Percentiles rank a stretch among this genome's conserved stretches.
phyloP scores from a whole-genome alignment of 2,888 invertebrate species.

The Icerya purchasi region DNA sequence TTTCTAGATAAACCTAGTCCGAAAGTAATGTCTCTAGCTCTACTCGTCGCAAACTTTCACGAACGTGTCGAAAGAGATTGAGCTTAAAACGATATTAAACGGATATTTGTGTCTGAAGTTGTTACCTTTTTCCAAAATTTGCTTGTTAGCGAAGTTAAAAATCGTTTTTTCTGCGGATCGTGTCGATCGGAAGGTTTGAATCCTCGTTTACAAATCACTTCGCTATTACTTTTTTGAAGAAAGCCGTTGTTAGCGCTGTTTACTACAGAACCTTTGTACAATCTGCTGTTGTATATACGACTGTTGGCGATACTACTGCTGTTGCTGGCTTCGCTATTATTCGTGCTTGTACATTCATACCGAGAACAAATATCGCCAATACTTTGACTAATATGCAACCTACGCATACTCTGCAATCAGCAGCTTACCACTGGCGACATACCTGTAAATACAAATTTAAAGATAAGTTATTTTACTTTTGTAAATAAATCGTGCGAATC shows the following conservation, averaged over 20 bases:
- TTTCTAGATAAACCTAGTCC: too few relatives aligned
- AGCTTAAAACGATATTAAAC: slow-evolving; percentile 39
- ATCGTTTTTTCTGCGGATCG: slow-evolving; percentile 58
- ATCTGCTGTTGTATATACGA: too few relatives aligned
- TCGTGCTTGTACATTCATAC: background rate
- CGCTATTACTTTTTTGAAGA: slow-evolving; percentile 26
- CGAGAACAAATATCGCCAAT: background rate
- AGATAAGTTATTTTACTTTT: too few relatives aligned
- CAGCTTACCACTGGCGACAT: too few relatives aligned
- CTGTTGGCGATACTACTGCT: background rate
- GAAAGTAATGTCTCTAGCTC: too few relatives aligned
- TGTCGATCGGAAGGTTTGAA: slow-evolving; percentile 69
- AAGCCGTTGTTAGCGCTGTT: slow-evolving; percentile 4
- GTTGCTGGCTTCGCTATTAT: background rate
- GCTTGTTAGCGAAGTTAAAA: slow-evolving; percentile 56
- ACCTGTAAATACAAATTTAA: too few relatives aligned
- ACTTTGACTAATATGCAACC: background rate
- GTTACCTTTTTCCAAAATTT: slow-evolving; percentile 36
- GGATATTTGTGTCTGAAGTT: slow-evolving; percentile 38
- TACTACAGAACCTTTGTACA: background rate
- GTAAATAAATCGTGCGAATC: too few relatives aligned
- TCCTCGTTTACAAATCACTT: slow-evolving; percentile 47
- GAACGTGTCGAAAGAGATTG: too few relatives aligned
- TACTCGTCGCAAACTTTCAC: too few relatives aligned
- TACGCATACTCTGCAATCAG: background rate